Evolutionary conservation across 2,888 invertebrate species (phyloP).

Genomic region (Leptinotarsa haldemani): DNA sequence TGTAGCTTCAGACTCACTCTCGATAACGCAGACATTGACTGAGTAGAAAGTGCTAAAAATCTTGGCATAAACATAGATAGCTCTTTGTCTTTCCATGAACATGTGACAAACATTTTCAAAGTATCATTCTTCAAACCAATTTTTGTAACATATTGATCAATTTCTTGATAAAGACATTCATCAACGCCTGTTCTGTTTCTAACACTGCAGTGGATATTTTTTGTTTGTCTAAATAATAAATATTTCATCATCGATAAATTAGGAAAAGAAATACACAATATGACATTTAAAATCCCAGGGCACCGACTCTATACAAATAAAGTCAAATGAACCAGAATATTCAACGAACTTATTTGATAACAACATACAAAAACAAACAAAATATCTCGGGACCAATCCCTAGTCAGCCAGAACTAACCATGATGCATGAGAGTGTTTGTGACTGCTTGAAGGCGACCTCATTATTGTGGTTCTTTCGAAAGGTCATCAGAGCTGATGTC

Average conservation of each 20-base stretch:
- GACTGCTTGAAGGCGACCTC: slow-evolving; percentile 41
- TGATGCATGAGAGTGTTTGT: slow-evolving; percentile 4
- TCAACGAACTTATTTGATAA: slow-evolving; percentile 1
- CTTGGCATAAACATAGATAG: too few species aligned
- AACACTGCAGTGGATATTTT: too few species aligned
- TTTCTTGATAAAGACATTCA: too few species aligned
- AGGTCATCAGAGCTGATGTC: slow-evolving; percentile 59
- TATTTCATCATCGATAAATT: not conserved
- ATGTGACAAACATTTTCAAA: too few species aligned
- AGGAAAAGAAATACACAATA: not conserved
- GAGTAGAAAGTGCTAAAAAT: too few species aligned
- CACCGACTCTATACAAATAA: not conserved
- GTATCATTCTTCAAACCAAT: too few species aligned
- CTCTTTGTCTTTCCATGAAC: too few species aligned
- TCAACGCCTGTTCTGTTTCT: too few species aligned
- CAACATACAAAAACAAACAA: not conserved
- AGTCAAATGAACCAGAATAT: slow-evolving; percentile 1
- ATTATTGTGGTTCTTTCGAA: slow-evolving; percentile 50
- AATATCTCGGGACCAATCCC: not conserved
- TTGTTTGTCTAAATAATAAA: too few species aligned
- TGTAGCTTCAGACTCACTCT: too few species aligned
- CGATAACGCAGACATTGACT: too few species aligned
- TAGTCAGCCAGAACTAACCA: not conserved
- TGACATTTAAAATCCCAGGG: not conserved
- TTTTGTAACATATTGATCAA: too few species aligned